A percentile compares a stretch with the other conserved stretches of the same genome.
phyloP scores from a whole-genome alignment of 2,888 invertebrate genomes.

The Subacronicta megacephala region DNA sequence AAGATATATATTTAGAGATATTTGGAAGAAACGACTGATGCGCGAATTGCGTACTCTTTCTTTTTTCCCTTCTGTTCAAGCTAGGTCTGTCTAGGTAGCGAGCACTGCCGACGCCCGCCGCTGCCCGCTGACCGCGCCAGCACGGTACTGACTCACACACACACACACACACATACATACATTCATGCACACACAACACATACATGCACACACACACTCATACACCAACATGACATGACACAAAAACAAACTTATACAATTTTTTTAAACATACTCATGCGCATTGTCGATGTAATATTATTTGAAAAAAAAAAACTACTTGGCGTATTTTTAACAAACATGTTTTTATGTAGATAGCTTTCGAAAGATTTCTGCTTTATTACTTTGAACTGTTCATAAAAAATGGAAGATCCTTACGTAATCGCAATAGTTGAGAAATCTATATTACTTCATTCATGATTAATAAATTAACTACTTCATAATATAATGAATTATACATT shows the following conservation, averaged over 20 bases:
- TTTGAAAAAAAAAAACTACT: background rate
- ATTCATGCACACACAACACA: conserved; percentile 23
- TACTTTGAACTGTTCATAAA: conserved; percentile 50
- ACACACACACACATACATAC: conserved; percentile 50
- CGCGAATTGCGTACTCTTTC: conserved; percentile 87
- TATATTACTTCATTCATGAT: no score
- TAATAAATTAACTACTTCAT: no score
- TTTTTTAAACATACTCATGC: conserved; percentile 58
- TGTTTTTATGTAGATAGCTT: background rate
- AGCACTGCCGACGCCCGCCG: conserved; percentile 78
- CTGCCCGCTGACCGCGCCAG: conserved; percentile 77
- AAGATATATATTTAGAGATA: conserved; percentile 65
- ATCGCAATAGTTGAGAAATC: no score
- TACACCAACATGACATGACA: conserved; percentile 13
- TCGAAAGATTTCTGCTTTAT: background rate
- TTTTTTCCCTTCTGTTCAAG: conserved; percentile 89
- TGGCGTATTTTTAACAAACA: conserved; percentile 2
- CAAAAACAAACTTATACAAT: conserved; percentile 61
- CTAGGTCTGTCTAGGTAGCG: conserved; percentile 90
- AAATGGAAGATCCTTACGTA: conserved; percentile 16
- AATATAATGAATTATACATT: no score
- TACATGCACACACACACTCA: conserved; percentile 36
- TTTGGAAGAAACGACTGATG: conserved; percentile 88
- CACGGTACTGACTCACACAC: conserved; percentile 84
- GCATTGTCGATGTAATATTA: conserved; percentile 60